A percentile compares a stretch with the other conserved stretches of the same genome.
Evolutionary conservation across 2,888 invertebrate genomes (phyloP).

Genomic region (Tetragonisca angustula): DNA sequence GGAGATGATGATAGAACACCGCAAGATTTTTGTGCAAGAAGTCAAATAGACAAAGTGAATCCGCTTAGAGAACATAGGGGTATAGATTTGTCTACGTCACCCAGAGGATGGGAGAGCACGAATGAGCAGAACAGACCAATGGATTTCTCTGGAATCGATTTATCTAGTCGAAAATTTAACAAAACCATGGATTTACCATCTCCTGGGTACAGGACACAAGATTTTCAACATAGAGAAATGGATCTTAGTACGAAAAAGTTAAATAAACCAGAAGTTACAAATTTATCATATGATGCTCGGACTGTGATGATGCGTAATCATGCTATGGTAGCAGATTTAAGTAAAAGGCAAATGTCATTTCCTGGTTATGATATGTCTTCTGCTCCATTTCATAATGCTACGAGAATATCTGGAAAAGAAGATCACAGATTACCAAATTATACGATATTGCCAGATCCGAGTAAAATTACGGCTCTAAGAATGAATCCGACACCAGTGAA

Average conservation of each 20-base stretch:
- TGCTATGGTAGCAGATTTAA: slow-evolving; percentile 80
- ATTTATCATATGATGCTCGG: slow-evolving; percentile 77
- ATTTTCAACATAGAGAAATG: slow-evolving; percentile 81
- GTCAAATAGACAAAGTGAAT: slow-evolving; percentile 59
- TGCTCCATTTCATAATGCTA: slow-evolving; percentile 73
- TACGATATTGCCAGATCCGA: slow-evolving; percentile 80
- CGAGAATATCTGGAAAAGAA: slow-evolving; percentile 73
- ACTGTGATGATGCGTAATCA: slow-evolving; percentile 80
- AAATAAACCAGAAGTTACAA: slow-evolving; percentile 74
- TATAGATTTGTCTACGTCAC: slow-evolving; percentile 79
- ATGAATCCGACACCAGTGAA: slow-evolving; percentile 75
- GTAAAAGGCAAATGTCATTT: slow-evolving; percentile 80
- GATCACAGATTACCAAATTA: slow-evolving; percentile 81
- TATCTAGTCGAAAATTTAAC: slow-evolving; percentile 79
- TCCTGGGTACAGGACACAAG: slow-evolving; percentile 73
- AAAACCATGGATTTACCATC: slow-evolving; percentile 72
- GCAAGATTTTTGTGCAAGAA: slow-evolving; percentile 69
- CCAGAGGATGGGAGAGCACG: slow-evolving; percentile 77
- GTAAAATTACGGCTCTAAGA: slow-evolving; percentile 78
- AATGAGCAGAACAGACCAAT: slow-evolving; percentile 76
- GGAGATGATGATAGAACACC: slow-evolving; percentile 74
- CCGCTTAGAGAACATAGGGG: slow-evolving; percentile 73
- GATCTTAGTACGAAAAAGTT: slow-evolving; percentile 80
- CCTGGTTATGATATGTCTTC: slow-evolving; percentile 76
- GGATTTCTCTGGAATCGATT: slow-evolving; percentile 81